A percentile compares a stretch with the other conserved stretches of the same genome.
These are phyloP conservation scores for Oncopodura yosiiana DNA, from an alignment of 1,140 invertebrate species.

Conservation along the genomic window DNA sequence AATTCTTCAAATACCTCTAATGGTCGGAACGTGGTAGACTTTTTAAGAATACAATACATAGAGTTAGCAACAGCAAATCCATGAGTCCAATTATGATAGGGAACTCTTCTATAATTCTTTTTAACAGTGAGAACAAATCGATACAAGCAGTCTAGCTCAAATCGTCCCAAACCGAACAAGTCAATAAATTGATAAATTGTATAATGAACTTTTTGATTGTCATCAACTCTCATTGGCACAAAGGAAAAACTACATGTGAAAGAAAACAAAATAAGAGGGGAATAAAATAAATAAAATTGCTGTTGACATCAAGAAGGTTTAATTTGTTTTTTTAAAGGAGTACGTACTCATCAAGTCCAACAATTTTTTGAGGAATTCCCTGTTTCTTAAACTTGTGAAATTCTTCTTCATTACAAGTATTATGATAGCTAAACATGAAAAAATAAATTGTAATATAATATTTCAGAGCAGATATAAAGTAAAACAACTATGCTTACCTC, in stretches of 20 bases:
- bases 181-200: conserved; percentile 70
- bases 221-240: conserved; percentile 56
- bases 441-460: too few species aligned
- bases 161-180: conserved; percentile 53
- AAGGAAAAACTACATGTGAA: conserved; percentile 66
- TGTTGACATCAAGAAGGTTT: neutral
- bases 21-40: conserved; percentile 28
- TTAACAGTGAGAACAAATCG: conserved; percentile 66
- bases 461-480: too few species aligned
- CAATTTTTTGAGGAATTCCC: conserved; percentile 38
- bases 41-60: conserved; percentile 66
- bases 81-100: conserved; percentile 75
- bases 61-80: conserved; percentile 75
- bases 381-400: conserved; percentile 45
- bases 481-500: too few species aligned
- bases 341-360: conserved; percentile 45
- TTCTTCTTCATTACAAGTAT: conserved; percentile 62
- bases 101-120: conserved; percentile 71
- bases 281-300: neutral
- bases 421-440: conserved; percentile 68
- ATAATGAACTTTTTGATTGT: conserved; percentile 55
- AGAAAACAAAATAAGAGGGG: conserved; percentile 33
- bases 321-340: neutral
- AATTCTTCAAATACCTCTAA: conserved; percentile 32
- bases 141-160: conserved; percentile 52